Base-by-base conservation (phyloP, 2,797 vertebrate genomes). In the Acomys russatus region DNA sequence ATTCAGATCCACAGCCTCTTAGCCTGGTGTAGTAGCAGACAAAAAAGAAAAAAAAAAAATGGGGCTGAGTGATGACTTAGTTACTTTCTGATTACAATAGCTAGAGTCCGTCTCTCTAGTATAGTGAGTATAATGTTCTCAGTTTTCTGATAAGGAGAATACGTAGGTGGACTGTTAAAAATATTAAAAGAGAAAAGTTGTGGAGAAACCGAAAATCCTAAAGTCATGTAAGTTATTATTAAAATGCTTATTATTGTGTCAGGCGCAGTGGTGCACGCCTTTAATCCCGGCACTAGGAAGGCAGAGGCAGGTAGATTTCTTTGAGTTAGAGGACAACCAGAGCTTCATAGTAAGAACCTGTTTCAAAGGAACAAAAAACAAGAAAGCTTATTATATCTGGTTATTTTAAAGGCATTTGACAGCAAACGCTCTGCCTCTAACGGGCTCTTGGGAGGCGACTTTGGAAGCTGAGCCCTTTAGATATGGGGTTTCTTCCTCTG, bases 1-100 rank as follows among this genome's bases (percentile, higher is more conserved):
- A 83, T 87, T 93, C 51, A 88, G n/a, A 92, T 68, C 44, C 63
- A 54, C 44, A 14, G 33, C 33, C 86, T 83, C 59, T 80, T 96
- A 90, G 80, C 17, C 77, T 12, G 78, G 18, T 3, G 1, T 15
- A 70, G 30, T 83, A 7, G 51, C 78, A 91, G 30, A 90, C 9
- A 90, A 93, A 85, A 49, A 90, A 17, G 14, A 91, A 25, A 90
- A 9, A 92, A 93, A 85, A 49, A 90, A 17, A 18, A 25, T 9
- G 0, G 6, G 3, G 3, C 23, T 74, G 18, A 22, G 7, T 68
- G 54, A 94, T 25, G 56, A 23, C 18, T 68, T 61, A 77, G 88
- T 73, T 44, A 76, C 14, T 28, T 89, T 85, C 82, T 91, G 59
- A 92, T 64, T 64, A 49, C 71, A 85, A 15, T 11, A 79, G 91